Base-by-base conservation (phyloP, 37 sponge, comb jelly and placozoan genomes). In the Tethya wilhelma region DNA sequence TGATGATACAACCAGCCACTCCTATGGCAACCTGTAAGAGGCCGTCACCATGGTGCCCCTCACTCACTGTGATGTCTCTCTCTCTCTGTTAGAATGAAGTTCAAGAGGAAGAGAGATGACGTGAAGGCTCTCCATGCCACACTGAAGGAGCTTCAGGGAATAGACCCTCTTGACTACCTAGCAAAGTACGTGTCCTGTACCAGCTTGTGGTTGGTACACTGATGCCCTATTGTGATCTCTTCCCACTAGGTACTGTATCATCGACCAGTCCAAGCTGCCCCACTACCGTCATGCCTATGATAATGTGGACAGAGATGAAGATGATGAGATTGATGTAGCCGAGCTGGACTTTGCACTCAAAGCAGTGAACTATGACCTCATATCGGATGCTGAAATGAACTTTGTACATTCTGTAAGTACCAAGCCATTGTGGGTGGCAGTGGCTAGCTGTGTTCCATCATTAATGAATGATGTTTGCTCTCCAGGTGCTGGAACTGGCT, bases 321-420 rank as follows among this genome's bases (percentile, higher is more conserved):
- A 94, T 59, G 91, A 94, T 55, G 85, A 90, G 67, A 94, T 94
- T 31, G 73, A 83, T 74, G 63, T 95, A 22, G 45, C 38, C 2
- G 93, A 95, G 73, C 69, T 95, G 39, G 96, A 92, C 53, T 95
- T 92, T 82, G 96, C 96, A 4, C 83, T 95, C 56, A 95, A 92
- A 55, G 89, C 96, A 22, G 96, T 95, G 36, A 95, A 95, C 79
- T 89, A 86, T 64, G 79, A 92, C 23, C 87, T 95, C 22, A 95
- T 95, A 38, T 79, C 90, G 17, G 93, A 95, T 31, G 46, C 86
- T 9, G 96, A 95, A 57, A 67, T 95, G 76, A 75, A 26, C 56
- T 95, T 83, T 37, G 81, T 95, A 20, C 57, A 87, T 67, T 87
- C 86, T 56, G 95, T 94, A 33, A 77, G 93, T 65, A 38, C 19